Base-by-base conservation (phyloP, 1,140 invertebrate species). In the Drosophila virilis region DNA sequence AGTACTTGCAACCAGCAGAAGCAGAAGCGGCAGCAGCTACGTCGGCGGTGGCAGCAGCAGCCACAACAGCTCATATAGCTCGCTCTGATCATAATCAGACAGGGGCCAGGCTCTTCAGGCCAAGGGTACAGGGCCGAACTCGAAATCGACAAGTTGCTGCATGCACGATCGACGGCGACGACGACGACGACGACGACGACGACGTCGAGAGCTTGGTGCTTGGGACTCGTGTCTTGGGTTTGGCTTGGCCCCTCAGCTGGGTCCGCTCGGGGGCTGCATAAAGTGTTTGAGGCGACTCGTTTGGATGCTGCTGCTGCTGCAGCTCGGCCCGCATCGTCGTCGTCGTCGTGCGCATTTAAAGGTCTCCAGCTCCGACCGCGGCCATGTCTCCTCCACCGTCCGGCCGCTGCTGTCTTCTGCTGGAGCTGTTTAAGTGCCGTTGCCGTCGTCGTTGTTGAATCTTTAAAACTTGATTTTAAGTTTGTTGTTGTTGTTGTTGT, bases 391-490 rank as follows among this genome's bases (percentile, higher is more conserved):
- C 12, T 22, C 32, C 6, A 58, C 42, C 43, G 40, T 33, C 54
- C 71, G 22, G 57, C 52, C 40, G n/a, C 35, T 54, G 65, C 22
- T 48, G 57, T 64, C 70, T 73, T 50, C 55, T 46, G 70, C 60
- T 70, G 60, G 82, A 60, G 78, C 82, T 78, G 82, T 64, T 88
- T 86, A 85, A 85, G 82, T 86, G 83, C 82, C 78, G 83, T 81
- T 68, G 77, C 37, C 51, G 72, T 67, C 38, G 68, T 38, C 32
- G 74, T 62, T 65, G 80, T 84, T 84, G 78, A 78, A 86, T 88
- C 84, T 89, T 84, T 89, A 84, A 89, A 89, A 89, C 84, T 89
- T 89, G 84, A 89, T 89, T 89, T 89, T 89, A 78, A 88, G 80
- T 89, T 89, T 80, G 66, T 88, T 84, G 64, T 65, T 50, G 66